A percentile compares a stretch with the other conserved stretches of the same genome.
Evolutionary conservation across 2,797 vertebrate genomes (phyloP).

Genomic region (Gambusia yucatana): DNA sequence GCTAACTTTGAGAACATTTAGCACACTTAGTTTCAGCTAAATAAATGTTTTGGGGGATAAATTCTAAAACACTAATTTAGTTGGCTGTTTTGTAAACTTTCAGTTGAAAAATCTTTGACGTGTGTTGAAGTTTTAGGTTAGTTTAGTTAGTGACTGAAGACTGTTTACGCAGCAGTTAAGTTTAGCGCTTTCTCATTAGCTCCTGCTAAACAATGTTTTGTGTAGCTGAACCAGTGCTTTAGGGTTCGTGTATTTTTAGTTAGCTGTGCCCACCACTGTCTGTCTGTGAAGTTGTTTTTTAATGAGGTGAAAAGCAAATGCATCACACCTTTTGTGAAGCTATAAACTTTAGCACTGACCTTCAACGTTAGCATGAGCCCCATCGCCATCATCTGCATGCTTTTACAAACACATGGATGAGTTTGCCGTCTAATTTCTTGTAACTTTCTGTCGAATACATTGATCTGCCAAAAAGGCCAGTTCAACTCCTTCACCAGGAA

Average conservation of each 20-base stretch:
- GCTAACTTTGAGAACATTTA: not conserved
- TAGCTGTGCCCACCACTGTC: not conserved
- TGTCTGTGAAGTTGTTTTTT: not conserved
- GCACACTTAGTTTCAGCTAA: not conserved
- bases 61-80: not conserved
- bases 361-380: slow-evolving; percentile 27
- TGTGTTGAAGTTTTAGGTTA: not conserved
- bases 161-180: not conserved
- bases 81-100: not conserved
- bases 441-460: slow-evolving; percentile 9
- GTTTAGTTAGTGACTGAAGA: no score
- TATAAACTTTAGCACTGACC: not conserved
- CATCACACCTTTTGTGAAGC: not conserved
- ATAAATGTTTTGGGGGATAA: not conserved
- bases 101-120: not conserved
- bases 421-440: not conserved
- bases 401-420: slow-evolving; percentile 39
- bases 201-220: not conserved
- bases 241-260: not conserved
- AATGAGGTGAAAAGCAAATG: not conserved
- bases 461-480: slow-evolving; percentile 2
- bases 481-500: slow-evolving; percentile 9
- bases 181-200: not conserved
- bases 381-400: not conserved
- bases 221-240: not conserved